Evolutionary conservation across 1,140 invertebrate species (phyloP), one percentile per base, ranked within the genome.

Genomic region (Pissodes strobi): DNA sequence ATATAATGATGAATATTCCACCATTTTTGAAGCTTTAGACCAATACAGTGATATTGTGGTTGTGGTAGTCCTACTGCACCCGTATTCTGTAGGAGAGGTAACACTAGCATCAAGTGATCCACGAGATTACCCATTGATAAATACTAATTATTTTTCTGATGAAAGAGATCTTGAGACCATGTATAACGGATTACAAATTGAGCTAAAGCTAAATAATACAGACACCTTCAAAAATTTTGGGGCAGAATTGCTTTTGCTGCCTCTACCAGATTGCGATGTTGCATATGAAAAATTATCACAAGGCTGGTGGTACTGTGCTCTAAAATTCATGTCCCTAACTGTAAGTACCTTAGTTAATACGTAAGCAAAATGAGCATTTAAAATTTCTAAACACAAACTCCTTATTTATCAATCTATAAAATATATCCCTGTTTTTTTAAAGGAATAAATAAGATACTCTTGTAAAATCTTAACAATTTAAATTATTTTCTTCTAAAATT

Each of bases 121-220:
- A 0, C 83, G 84, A 39, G 82, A 85, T 15, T 86, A 89, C 69
- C 94, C 94, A 0, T 75, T 86, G 12, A 87, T 96, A 15, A 83
- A 92, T 70, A 86, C 92, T 0, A 90, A 91, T 60, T 93, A 91
- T 70, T 86, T 90, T 39, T 75, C 81, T 4, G 76, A 89, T 72
- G 76, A 23, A 13, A 17, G 45, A 23, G 90, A 92, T 69, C 70
- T 89, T 27, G 79, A 85, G 61, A 82, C 87, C 10, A 79, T 89
- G 0, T 81, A 85, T 46, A 77, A 83, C 79, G 85, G 83, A 12
- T 72, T 87, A 1, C 83, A 85, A 67, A 76, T 80, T n/a, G 79
- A 85, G 0, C 77, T 88, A 13, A 74, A 82, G 25, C 73, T 91
- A 37, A 75, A 82, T 15, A 77, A 84, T 22, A 86, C 86, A 22